Conservation (phyloP, 2,888 invertebrate species). For the Melitaea athalia region DNA sequence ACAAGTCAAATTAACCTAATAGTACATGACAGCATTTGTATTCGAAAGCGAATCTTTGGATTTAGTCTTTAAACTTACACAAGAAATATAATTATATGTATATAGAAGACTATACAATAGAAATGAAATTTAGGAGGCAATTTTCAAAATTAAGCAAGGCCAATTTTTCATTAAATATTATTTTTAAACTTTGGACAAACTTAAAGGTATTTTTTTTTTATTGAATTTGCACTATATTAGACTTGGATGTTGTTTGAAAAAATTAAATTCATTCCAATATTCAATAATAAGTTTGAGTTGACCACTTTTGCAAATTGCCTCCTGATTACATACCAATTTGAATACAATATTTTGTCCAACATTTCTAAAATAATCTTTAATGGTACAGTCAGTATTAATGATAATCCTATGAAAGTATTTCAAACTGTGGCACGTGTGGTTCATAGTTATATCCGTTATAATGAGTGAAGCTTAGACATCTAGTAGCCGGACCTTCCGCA, state of each 20-base stretch:
- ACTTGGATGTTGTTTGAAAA: too few relatives aligned
- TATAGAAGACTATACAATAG: background rate
- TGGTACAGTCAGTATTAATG: slow-evolving; percentile 3
- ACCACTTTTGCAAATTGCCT: too few relatives aligned
- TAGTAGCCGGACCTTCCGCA: slow-evolving; percentile 59
- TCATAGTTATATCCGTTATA: slow-evolving; percentile 75
- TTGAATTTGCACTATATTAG: too few relatives aligned
- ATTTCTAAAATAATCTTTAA: background rate
- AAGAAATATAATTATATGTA: background rate
- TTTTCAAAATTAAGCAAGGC: too few relatives aligned
- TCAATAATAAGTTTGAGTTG: too few relatives aligned
- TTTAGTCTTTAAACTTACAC: slow-evolving; percentile 10
- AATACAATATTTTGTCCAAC: background rate
- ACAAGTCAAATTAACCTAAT: background rate
- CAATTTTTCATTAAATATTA: too few relatives aligned
- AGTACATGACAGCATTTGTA: slow-evolving; percentile 8
- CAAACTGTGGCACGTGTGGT: slow-evolving; percentile 71
- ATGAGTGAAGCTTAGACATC: slow-evolving; percentile 72
- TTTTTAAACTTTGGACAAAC: too few relatives aligned
- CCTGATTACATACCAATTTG: background rate
- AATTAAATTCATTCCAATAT: too few relatives aligned
- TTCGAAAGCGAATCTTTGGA: slow-evolving; percentile 22
- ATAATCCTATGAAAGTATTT: slow-evolving; percentile 62
- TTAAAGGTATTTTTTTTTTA: too few relatives aligned
- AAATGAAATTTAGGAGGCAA: background rate